Conservation (phyloP, 2,113 vertebrate species). For the Chaetorhynchus papuensis region DNA sequence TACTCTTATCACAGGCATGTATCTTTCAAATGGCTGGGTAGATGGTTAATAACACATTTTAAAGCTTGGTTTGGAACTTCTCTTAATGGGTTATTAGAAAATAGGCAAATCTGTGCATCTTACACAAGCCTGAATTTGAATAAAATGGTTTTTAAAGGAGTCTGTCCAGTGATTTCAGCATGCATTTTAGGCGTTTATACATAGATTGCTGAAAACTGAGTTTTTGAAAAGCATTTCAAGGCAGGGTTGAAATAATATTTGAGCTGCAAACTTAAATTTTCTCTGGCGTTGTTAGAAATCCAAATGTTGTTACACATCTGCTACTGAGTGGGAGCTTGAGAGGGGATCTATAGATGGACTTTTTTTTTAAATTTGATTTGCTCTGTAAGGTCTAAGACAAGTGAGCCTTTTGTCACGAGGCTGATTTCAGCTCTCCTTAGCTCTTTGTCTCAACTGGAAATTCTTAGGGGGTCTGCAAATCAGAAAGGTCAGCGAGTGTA, state of each 20-base stretch:
- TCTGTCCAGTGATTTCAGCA: background rate
- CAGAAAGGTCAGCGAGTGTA: constrained; percentile 23
- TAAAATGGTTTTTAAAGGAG: background rate
- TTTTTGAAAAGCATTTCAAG: background rate
- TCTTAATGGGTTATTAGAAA: constrained; percentile 52
- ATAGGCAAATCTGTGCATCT: background rate
- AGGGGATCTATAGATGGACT: background rate
- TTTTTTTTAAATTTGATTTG: background rate
- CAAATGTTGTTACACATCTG: fast-evolving
- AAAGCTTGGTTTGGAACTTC: constrained; percentile 60
- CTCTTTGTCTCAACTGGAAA: constrained; percentile 51
- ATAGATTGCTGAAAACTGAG: background rate
- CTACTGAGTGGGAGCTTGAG: background rate
- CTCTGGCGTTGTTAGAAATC: background rate
- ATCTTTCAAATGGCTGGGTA: constrained; percentile 58
- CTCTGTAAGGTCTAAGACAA: background rate
- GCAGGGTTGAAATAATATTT: background rate
- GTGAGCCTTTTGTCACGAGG: background rate
- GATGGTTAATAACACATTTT: constrained; percentile 66
- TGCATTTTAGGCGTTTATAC: background rate
- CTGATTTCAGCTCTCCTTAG: background rate
- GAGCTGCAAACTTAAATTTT: background rate
- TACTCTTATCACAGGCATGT: constrained; percentile 59
- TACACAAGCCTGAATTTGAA: background rate
- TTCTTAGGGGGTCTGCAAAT: constrained; percentile 50